Evolutionary conservation across 2,888 invertebrate species (phyloP).

Genomic region (Leptinotarsa rubiginosa): DNA sequence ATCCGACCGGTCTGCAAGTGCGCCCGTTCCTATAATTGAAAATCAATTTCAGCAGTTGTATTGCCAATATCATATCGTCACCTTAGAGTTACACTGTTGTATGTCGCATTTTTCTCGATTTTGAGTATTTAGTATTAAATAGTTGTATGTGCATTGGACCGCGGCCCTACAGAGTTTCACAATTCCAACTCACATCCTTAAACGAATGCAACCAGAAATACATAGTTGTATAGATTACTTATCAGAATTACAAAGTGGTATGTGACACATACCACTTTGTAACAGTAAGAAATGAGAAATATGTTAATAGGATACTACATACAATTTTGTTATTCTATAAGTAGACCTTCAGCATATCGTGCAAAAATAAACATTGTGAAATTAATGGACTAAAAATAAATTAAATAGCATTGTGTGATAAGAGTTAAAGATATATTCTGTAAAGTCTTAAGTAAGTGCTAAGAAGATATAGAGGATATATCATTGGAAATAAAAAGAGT

Average conservation of each 20-base stretch:
- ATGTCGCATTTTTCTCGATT: slow-evolving; percentile 3
- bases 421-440: not conserved
- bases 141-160: slow-evolving; percentile 5
- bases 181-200: slow-evolving; percentile 5
- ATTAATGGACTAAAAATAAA: not conserved
- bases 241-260: too few relatives aligned
- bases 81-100: too few relatives aligned
- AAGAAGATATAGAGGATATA: not conserved
- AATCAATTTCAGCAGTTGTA: too few relatives aligned
- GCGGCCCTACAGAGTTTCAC: not conserved
- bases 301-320: too few relatives aligned
- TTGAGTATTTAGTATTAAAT: not conserved
- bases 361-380: not conserved
- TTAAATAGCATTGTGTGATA: not conserved
- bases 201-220: not conserved
- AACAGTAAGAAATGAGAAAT: too few relatives aligned
- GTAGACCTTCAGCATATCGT: not conserved
- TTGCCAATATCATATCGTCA: not conserved
- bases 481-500: not conserved
- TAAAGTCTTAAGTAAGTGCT: too few relatives aligned
- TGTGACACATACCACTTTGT: too few relatives aligned
- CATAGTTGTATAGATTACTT: not conserved
- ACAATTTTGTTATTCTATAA: not conserved
- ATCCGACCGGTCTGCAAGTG: too few relatives aligned
- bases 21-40: too few relatives aligned